Evolutionary conservation across 1,140 invertebrate species (phyloP).

Genomic region (Bicyclus anynana): DNA sequence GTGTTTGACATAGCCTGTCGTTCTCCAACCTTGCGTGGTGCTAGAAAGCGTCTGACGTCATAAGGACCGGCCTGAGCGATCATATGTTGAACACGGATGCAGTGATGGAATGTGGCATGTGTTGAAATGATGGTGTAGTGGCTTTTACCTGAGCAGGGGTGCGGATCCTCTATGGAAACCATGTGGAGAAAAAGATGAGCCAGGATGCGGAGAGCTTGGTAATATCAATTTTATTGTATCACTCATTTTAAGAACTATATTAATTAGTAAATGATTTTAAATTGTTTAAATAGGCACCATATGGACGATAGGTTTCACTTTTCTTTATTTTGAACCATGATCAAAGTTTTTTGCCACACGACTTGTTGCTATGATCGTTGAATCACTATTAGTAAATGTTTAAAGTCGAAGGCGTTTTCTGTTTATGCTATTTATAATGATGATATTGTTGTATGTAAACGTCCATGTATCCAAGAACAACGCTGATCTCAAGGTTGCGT

Average conservation of each 20-base stretch:
- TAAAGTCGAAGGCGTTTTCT: conserved; percentile 35
- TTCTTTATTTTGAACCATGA: too few species aligned
- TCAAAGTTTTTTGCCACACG: neutral
- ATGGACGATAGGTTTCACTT: too few species aligned
- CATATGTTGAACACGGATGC: conserved; percentile 76
- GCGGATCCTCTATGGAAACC: conserved; percentile 59
- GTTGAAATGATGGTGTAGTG: conserved; percentile 65
- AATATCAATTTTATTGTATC: conserved; percentile 68
- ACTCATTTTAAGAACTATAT: conserved; percentile 1
- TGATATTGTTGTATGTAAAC: conserved; percentile 51
- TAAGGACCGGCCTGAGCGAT: conserved; percentile 64
- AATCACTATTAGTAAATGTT: conserved; percentile 32
- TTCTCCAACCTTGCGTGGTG: conserved; percentile 51
- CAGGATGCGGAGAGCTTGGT: conserved; percentile 76
- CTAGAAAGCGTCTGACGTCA: conserved; percentile 74
- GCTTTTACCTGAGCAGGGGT: conserved; percentile 58
- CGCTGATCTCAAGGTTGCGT: conserved; percentile 41
- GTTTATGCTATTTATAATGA: conserved; percentile 60
- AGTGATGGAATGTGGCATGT: conserved; percentile 75
- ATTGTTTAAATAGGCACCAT: too few species aligned
- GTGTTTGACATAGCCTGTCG: conserved; percentile 8
- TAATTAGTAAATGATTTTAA: neutral
- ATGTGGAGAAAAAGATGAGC: conserved; percentile 76
- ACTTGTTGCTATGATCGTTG: conserved; percentile 11
- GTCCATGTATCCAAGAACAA: conserved; percentile 26